A percentile compares a stretch with the other conserved stretches of the same genome.
phyloP scores from a whole-genome alignment of 1,140 invertebrate species.

The Tetragonula clypearis region DNA sequence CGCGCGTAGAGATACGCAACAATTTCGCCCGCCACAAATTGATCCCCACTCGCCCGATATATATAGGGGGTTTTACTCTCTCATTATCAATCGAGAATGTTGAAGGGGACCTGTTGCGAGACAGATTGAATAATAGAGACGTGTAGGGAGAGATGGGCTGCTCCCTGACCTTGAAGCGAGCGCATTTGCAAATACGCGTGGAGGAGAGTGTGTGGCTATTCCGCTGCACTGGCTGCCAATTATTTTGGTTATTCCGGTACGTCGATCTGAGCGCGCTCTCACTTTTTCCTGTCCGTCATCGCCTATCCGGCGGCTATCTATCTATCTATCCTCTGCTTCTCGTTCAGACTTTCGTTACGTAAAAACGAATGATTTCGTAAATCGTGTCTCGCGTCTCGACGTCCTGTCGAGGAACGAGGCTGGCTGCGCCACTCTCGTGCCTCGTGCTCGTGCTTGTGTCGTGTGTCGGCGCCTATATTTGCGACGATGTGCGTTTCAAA shows the following conservation, averaged over 20 bases:
- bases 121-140: conserved; percentile 4
- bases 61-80: background rate
- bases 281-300: conserved; percentile 53
- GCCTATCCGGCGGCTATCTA: background rate
- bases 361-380: conserved; percentile 61
- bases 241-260: conserved; percentile 72
- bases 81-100: background rate
- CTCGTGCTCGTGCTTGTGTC: background rate
- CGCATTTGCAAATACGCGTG: background rate
- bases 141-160: conserved; percentile 9
- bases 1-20: too few species aligned
- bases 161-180: conserved; percentile 38
- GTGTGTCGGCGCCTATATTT: conserved; percentile 36
- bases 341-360: conserved; percentile 46
- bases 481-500: conserved; percentile 21
- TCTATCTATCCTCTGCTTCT: background rate
- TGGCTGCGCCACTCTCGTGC: background rate
- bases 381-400: conserved; percentile 43
- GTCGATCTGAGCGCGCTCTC: conserved; percentile 56
- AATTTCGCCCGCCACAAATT: background rate
- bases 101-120: background rate
- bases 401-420: conserved; percentile 26
- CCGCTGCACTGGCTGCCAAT: conserved; percentile 63
- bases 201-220: background rate
- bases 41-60: background rate